Evolutionary conservation across 2,888 invertebrate species (phyloP).

Genomic region (Diarsia rubi): DNA sequence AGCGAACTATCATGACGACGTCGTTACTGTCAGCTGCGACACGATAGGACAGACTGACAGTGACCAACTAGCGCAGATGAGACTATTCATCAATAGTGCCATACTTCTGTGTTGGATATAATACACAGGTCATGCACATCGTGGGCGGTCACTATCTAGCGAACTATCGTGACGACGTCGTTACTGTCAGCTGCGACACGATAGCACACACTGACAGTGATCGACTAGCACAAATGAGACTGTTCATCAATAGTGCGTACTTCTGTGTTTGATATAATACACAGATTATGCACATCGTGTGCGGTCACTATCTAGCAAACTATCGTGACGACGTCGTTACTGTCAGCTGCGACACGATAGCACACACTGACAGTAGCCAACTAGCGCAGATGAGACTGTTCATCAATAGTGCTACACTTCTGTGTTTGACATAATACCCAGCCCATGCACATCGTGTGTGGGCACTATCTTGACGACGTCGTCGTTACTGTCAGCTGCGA

Average conservation of each 20-base stretch:
- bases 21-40: constrained; percentile 84
- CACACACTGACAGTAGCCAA: constrained; percentile 75
- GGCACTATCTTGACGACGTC: constrained; percentile 83
- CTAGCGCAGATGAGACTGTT: constrained; percentile 10
- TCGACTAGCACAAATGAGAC: constrained; percentile 26
- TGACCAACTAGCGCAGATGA: constrained; percentile 67
- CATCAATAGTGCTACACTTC: neutral
- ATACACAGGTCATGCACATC: constrained; percentile 67
- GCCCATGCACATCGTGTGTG: constrained; percentile 81
- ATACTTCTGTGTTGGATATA: constrained; percentile 68
- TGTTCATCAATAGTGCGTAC: constrained; percentile 9
- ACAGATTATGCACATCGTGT: constrained; percentile 77
- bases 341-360: constrained; percentile 82
- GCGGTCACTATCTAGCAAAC: constrained; percentile 82
- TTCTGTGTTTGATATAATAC: constrained; percentile 68
- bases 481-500: constrained; percentile 84
- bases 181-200: constrained; percentile 82
- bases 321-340: constrained; percentile 85
- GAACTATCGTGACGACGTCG: constrained; percentile 83
- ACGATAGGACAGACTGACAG: constrained; percentile 78
- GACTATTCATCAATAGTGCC: constrained; percentile 13
- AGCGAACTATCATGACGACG: constrained; percentile 82
- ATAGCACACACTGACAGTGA: constrained; percentile 79
- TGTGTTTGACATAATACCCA: constrained; percentile 68
- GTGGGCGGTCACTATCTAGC: constrained; percentile 85